phyloP scores from a whole-genome alignment of 1,140 invertebrate species.

The Popillia japonica region DNA sequence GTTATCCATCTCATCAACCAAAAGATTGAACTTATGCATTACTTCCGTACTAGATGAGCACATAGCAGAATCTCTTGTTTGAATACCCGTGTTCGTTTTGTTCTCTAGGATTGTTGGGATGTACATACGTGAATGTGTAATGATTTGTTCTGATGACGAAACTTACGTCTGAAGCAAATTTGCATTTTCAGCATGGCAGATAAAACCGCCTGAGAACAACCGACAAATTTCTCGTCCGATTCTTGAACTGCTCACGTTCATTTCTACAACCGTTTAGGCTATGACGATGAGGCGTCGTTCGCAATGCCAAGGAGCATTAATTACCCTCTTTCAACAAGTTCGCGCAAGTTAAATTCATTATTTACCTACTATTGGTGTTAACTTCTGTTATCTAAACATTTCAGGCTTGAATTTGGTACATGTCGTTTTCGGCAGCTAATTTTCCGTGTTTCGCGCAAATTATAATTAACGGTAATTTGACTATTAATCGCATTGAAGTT shows the following conservation, averaged over 20 bases:
- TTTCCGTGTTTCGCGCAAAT: background rate
- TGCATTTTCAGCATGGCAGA: constrained; percentile 13
- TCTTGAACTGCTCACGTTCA: background rate
- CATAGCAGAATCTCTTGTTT: too few relatives aligned
- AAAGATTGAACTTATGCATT: too few relatives aligned
- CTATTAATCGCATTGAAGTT: constrained; percentile 33
- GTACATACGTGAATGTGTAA: background rate
- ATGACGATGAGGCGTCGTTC: background rate
- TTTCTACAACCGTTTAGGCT: background rate
- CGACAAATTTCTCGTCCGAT: background rate
- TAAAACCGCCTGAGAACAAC: constrained; percentile 5
- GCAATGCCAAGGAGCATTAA: background rate
- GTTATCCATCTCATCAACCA: too few relatives aligned
- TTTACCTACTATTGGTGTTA: constrained; percentile 29
- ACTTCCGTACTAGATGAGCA: too few relatives aligned
- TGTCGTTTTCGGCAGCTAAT: constrained; percentile 31
- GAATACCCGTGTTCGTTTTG: background rate
- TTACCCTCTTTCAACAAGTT: constrained; percentile 29
- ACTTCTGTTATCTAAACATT: constrained; percentile 35
- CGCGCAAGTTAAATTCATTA: constrained; percentile 27
- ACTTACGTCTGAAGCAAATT: constrained; percentile 24
- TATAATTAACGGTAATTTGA: constrained; percentile 4
- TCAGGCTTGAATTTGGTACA: constrained; percentile 34
- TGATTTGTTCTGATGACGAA: background rate
- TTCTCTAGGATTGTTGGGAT: background rate